Percentiles rank a stretch among this genome's conserved stretches.
Evolutionary conservation across 2,113 vertebrate species (phyloP).

Genomic region (Fulmarus glacialis): DNA sequence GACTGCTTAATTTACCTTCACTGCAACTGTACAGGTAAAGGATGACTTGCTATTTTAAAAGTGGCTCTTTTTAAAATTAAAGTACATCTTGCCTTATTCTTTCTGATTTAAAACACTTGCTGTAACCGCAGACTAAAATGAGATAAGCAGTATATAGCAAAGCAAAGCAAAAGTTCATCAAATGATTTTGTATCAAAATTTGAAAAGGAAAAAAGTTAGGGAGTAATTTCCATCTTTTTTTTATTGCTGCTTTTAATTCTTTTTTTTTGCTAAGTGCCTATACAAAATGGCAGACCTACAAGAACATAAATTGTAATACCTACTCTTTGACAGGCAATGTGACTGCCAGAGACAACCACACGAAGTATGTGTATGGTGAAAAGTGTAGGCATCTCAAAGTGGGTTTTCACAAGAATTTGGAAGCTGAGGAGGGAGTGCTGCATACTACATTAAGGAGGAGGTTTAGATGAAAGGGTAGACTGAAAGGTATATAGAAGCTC

Average conservation of each 20-base stretch:
- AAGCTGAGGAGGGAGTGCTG: not conserved
- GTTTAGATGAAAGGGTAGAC: not conserved
- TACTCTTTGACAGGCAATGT: not conserved
- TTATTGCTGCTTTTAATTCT: not conserved
- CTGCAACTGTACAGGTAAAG: not conserved
- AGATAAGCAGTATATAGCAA: not conserved
- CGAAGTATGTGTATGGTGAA: rapidly evolving
- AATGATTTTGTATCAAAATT: not conserved
- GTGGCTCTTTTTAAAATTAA: not conserved
- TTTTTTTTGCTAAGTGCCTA: not conserved
- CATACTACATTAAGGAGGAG: rapidly evolving
- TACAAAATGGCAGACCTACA: not conserved
- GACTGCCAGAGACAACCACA: not conserved
- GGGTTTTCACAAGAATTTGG: not conserved
- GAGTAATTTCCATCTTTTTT: not conserved
- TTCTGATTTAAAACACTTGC: not conserved
- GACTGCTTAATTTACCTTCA: not conserved
- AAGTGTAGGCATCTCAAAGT: not conserved
- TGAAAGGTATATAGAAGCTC: not conserved
- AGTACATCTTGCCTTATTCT: not conserved
- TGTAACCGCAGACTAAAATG: not conserved
- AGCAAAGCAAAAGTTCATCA: not conserved
- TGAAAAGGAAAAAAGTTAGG: not conserved
- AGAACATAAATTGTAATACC: not conserved
- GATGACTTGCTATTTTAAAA: not conserved